These are phyloP conservation scores for Urocynchramus pylzowi DNA, from an alignment of 2,113 vertebrate species.

Conservation along the genomic window DNA sequence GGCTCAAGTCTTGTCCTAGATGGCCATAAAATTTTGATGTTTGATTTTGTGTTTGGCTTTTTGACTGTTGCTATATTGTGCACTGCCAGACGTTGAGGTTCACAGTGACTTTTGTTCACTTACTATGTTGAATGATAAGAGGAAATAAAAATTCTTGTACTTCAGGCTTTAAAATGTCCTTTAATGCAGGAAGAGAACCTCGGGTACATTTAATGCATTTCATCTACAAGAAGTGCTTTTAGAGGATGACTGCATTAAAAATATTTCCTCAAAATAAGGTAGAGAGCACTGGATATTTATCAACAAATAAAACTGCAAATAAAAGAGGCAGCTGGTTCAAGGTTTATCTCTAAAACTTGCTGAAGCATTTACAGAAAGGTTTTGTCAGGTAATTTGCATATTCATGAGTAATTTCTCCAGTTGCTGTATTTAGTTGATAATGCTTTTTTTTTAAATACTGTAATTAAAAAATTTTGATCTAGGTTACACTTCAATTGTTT, in stretches of 20 bases:
- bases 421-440: conserved; percentile 51
- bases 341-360: conserved; percentile 51
- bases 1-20: not conserved
- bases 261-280: not conserved
- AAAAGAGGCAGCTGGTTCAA: not conserved
- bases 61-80: not conserved
- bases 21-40: not conserved
- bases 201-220: not conserved
- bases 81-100: not conserved
- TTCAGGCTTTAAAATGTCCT: not conserved
- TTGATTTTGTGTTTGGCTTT: not conserved
- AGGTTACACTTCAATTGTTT: not conserved
- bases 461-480: conserved; percentile 19
- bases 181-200: not conserved
- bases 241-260: not conserved
- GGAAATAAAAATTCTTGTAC: not conserved
- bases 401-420: conserved; percentile 33
- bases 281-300: not conserved
- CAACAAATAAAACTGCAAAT: conserved; percentile 7
- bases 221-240: not conserved
- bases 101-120: not conserved
- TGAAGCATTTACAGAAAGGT: conserved; percentile 14
- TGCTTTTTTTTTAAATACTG: conserved; percentile 32
- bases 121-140: not conserved
- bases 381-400: conserved; percentile 47